Percentiles rank a stretch among this genome's conserved stretches.
These are phyloP conservation scores for Trachelus troglodyta DNA, from an alignment of 2,888 invertebrate genomes.

Conservation along the genomic window DNA sequence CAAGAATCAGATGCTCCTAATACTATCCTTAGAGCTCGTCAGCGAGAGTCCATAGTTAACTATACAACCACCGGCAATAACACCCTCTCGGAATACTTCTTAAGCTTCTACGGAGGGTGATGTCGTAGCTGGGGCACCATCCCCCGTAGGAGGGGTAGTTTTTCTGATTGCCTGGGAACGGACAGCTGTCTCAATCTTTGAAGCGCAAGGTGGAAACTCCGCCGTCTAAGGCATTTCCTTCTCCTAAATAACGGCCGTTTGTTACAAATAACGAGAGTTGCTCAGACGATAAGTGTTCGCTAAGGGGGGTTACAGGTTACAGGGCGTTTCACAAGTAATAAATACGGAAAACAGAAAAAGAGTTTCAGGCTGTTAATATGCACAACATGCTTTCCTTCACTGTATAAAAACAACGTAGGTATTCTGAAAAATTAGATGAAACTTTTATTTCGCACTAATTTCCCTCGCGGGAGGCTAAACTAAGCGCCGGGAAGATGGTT, in stretches of 20 bases:
- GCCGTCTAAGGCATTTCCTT: constrained; percentile 28
- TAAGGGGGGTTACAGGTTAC: neutral
- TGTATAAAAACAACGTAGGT: neutral
- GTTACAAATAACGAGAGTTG: constrained; percentile 45
- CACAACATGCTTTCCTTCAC: neutral
- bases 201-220: constrained; percentile 28
- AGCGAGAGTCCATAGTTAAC: neutral
- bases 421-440: constrained; percentile 45
- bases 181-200: constrained; percentile 63
- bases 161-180: constrained; percentile 65
- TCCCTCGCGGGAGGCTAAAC: constrained; percentile 42
- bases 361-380: neutral
- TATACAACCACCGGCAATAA: neutral
- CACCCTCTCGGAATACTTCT: constrained; percentile 20
- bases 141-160: constrained; percentile 44
- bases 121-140: neutral
- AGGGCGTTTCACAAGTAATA: constrained; percentile 6
- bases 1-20: constrained; percentile 43
- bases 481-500: constrained; percentile 5
- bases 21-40: neutral
- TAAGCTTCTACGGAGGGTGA: constrained; percentile 32
- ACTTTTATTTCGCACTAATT: constrained; percentile 58
- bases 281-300: neutral
- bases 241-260: constrained; percentile 46
- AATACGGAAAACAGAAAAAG: neutral